Conservation (phyloP, 2,888 invertebrate genomes). For the Conchocele bisecta region DNA sequence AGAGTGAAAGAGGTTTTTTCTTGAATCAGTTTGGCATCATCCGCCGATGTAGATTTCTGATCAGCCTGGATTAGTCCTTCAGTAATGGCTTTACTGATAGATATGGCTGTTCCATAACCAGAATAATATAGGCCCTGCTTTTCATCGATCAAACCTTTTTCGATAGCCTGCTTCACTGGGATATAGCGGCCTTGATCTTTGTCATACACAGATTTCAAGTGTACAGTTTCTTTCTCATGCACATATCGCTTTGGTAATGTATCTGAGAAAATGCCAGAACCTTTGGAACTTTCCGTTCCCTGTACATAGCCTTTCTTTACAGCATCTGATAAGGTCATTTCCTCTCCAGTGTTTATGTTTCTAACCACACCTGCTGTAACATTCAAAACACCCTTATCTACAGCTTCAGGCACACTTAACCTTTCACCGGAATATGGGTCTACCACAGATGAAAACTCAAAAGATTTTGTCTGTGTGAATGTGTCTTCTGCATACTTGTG, state of each 20-base stretch:
- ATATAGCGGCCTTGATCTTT: constrained; percentile 93
- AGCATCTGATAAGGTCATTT: constrained; percentile 71
- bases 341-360: constrained; percentile 64
- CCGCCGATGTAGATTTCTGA: constrained; percentile 5
- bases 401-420: constrained; percentile 91
- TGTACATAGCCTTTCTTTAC: constrained; percentile 62
- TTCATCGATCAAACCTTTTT: constrained; percentile 88
- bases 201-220: constrained; percentile 76
- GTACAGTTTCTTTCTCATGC: constrained; percentile 52
- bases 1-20: constrained; percentile 71
- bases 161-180: constrained; percentile 87
- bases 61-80: constrained; percentile 65
- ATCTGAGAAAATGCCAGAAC: constrained; percentile 55
- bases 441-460: constrained; percentile 59
- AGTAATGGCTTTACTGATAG: constrained; percentile 62
- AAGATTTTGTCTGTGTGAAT: constrained; percentile 65
- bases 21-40: constrained; percentile 31
- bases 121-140: constrained; percentile 72
- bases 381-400: constrained; percentile 58
- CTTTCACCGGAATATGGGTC: constrained; percentile 92
- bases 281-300: constrained; percentile 50
- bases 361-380: constrained; percentile 58
- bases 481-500: constrained; percentile 59
- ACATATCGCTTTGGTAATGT: constrained; percentile 49
- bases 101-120: constrained; percentile 63